These are phyloP conservation scores for Byasa hedistus DNA, from an alignment of 2,888 invertebrate species.

Conservation along the genomic window DNA sequence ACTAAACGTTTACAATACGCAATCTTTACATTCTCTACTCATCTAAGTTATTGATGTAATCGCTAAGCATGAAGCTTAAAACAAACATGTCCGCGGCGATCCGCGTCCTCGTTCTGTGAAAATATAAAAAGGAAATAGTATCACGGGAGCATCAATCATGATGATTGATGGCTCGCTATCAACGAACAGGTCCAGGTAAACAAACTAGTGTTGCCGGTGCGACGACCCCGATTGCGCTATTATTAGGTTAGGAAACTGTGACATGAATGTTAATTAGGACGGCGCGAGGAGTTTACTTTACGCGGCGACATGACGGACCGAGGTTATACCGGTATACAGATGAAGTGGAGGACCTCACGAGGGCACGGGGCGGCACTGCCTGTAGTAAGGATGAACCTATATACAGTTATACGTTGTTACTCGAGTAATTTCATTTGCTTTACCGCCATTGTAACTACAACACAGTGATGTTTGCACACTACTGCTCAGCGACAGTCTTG, in stretches of 20 bases:
- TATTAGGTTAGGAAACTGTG: slow-evolving; percentile 54
- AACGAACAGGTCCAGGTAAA: slow-evolving; percentile 37
- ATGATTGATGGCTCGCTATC: slow-evolving; percentile 55
- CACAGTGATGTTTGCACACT: too few species aligned
- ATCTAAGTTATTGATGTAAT: too few species aligned
- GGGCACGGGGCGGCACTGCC: too few species aligned
- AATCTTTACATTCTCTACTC: too few species aligned
- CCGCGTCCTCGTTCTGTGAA: slow-evolving; percentile 27
- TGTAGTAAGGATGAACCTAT: too few species aligned
- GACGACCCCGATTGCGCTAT: slow-evolving; percentile 49
- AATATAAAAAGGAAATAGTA: slow-evolving; percentile 49
- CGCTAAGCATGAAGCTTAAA: slow-evolving; percentile 11
- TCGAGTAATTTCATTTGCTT: too few species aligned
- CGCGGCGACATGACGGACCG: slow-evolving; percentile 36
- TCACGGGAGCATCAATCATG: slow-evolving; percentile 60
- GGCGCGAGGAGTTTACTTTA: slow-evolving; percentile 27
- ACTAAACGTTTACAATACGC: too few species aligned
- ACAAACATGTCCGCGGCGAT: not conserved
- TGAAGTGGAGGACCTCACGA: not conserved
- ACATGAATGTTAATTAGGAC: slow-evolving; percentile 49
- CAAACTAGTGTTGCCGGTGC: slow-evolving; percentile 34
- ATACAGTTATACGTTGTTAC: too few species aligned
- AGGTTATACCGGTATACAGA: slow-evolving; percentile 27
- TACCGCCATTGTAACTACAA: too few species aligned
- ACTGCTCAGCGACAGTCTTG: too few species aligned